A percentile compares a stretch with the other conserved stretches of the same genome.
Evolutionary conservation across 2,113 vertebrate genomes (phyloP).

Genomic region (Takifugu flavidus): DNA sequence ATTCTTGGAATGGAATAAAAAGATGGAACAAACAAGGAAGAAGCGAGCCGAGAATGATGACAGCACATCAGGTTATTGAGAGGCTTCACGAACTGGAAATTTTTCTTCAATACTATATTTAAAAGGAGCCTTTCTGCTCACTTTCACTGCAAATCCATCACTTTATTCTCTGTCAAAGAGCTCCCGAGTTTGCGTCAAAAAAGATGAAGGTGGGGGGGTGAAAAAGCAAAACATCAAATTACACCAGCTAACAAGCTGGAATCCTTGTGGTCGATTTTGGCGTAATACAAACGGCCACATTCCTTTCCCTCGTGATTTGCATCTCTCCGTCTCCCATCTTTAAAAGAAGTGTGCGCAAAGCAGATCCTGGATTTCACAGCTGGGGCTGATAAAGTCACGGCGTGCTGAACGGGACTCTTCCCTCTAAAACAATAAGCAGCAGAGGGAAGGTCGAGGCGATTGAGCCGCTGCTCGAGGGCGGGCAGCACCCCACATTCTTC

Average conservation of each 20-base stretch:
- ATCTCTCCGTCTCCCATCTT: conserved; percentile 35
- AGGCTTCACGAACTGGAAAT: background rate
- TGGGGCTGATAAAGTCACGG: conserved; percentile 58
- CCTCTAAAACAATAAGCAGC: conserved; percentile 51
- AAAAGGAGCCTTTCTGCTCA: conserved; percentile 6
- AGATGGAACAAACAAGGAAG: background rate
- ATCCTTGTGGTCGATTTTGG: conserved; percentile 11
- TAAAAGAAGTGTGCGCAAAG: conserved; percentile 35
- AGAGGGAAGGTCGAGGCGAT: conserved; percentile 11
- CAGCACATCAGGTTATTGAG: conserved; percentile 18
- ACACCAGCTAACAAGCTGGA: conserved; percentile 14
- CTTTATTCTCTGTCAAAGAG: conserved; percentile 13
- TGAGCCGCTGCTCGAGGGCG: background rate
- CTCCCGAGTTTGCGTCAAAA: conserved; percentile 15
- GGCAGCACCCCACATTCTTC: too few species aligned
- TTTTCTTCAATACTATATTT: too few species aligned
- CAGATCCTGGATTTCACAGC: conserved; percentile 57
- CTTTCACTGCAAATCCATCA: background rate
- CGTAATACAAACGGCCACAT: conserved; percentile 25
- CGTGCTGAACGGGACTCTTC: conserved; percentile 41
- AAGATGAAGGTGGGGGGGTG: too few species aligned
- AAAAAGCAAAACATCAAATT: conserved; percentile 21
- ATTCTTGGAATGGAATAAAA: conserved; percentile 8
- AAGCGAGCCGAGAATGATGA: background rate
- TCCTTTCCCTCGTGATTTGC: conserved; percentile 40